Conservation (phyloP, 2,113 vertebrate species). For the Rhinolophus sinicus region DNA sequence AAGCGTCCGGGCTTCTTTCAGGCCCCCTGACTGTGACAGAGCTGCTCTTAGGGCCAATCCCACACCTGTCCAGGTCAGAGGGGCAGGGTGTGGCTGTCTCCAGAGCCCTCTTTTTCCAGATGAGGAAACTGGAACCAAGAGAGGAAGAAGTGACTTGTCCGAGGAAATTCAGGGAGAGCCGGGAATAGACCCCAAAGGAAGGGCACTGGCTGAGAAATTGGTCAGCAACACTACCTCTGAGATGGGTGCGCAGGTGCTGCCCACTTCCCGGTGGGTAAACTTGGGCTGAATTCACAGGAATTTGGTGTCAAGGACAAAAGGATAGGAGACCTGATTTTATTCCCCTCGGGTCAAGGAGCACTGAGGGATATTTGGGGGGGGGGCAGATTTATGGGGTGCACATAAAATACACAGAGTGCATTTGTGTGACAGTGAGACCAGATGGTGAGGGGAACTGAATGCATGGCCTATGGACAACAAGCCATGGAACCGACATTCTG, state of each 20-base stretch:
- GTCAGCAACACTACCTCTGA: not conserved
- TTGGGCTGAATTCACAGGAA: not conserved
- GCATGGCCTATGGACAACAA: accelerated
- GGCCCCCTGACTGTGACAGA: too few relatives aligned
- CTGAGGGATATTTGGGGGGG: not conserved
- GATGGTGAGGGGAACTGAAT: not conserved
- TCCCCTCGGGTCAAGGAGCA: not conserved
- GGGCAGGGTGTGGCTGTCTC: not conserved
- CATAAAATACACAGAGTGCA: not conserved
- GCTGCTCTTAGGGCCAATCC: not conserved
- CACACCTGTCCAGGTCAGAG: accelerated
- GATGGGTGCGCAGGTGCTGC: too few relatives aligned
- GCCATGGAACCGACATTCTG: accelerated
- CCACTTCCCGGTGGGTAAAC: not conserved
- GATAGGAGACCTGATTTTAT: not conserved
- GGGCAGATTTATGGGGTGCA: not conserved
- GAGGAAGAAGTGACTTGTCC: not conserved
- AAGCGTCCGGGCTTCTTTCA: not conserved
- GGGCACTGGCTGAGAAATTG: not conserved
- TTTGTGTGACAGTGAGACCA: not conserved
- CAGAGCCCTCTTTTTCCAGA: not conserved
- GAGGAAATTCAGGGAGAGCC: not conserved
- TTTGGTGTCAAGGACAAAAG: not conserved
- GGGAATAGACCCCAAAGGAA: not conserved
- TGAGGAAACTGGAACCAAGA: not conserved